Base-by-base conservation (phyloP, 2,113 vertebrate species). In the Actenoides hombroni region DNA sequence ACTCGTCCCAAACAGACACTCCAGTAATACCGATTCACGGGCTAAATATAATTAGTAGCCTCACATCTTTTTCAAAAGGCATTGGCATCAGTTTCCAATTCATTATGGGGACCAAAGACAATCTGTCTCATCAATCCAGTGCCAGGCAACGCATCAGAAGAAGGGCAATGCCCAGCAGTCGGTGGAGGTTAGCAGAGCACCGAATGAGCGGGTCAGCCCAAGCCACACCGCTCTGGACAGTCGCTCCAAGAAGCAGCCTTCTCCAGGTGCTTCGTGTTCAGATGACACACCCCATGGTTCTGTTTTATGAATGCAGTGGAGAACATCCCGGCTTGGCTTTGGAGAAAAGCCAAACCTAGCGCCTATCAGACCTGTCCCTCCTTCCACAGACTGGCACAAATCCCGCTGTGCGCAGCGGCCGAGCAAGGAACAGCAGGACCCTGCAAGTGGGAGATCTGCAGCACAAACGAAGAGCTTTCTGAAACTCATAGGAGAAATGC, bases 161-260 rank as follows among this genome's bases (percentile, higher is more conserved):
- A 76, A 39, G 73, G 15, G 69, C 1, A 48, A 60, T 48, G 60
- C 49, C 74, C 49, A 64, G 42, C 44, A 13, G 23, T 7, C 3
- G 74, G 65, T 11, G 46, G 39, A 19, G 82, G 26, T 42, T 3
- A 53, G 77, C 48, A 23, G 74, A 64, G 49, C 86, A 31, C 6
- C 16, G 0, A 3, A 2, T 13, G 16, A 31, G 17, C 1, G 4
- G 77, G 40, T 16, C 4, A 13, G 53, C 40, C 15, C 6, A 44
- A 6, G 8, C 44, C 67, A 26, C 39, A 11, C 8, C 35, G 10
- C 81, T 10, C 31, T 2, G 24, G 35, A 33, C 13, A 16, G 23
- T 4, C 18, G 11, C 31, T 49, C 14, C 25, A 4, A 54, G 31
- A 39, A 40, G 8, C 42, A 26, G 5, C 48, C 54, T 64, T 37